Percentiles rank a stretch among this genome's conserved stretches.
phyloP scores from a whole-genome alignment of 2,113 vertebrate species.

The Lepidothrix coronata region DNA sequence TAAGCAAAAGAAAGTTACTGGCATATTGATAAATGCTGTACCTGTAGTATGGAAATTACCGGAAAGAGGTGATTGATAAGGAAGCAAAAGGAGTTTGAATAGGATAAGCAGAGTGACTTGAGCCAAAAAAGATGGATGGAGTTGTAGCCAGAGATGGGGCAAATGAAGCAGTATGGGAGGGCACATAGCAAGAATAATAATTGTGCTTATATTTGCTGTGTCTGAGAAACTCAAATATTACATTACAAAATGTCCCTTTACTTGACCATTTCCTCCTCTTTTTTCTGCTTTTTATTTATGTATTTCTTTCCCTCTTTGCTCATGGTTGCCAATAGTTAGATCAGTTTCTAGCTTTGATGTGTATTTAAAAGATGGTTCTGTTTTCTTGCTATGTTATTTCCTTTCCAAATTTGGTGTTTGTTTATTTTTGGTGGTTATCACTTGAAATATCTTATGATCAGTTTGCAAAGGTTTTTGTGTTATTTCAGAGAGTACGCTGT shows the following conservation, averaged over 20 bases:
- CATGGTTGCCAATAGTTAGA: neutral
- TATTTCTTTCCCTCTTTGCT: neutral
- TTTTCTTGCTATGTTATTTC: neutral
- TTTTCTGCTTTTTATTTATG: neutral
- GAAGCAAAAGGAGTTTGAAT: neutral
- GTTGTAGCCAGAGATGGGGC: neutral
- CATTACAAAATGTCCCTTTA: neutral
- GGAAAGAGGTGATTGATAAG: neutral
- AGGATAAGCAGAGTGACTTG: neutral
- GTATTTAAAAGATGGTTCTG: neutral
- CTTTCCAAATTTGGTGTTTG: neutral
- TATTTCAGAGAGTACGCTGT: neutral
- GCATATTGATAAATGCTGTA: neutral
- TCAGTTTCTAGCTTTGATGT: neutral
- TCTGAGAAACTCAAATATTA: neutral
- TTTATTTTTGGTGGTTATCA: neutral
- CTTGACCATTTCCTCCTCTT: neutral
- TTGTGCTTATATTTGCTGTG: neutral
- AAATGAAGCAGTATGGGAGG: neutral
- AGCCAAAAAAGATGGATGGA: neutral
- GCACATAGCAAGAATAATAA: neutral
- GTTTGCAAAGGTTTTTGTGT: neutral
- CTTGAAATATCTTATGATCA: neutral
- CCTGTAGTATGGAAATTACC: neutral
- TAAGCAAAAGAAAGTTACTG: neutral